phyloP scores from a whole-genome alignment of 2,888 invertebrate species.

The Sabatieria punctata region DNA sequence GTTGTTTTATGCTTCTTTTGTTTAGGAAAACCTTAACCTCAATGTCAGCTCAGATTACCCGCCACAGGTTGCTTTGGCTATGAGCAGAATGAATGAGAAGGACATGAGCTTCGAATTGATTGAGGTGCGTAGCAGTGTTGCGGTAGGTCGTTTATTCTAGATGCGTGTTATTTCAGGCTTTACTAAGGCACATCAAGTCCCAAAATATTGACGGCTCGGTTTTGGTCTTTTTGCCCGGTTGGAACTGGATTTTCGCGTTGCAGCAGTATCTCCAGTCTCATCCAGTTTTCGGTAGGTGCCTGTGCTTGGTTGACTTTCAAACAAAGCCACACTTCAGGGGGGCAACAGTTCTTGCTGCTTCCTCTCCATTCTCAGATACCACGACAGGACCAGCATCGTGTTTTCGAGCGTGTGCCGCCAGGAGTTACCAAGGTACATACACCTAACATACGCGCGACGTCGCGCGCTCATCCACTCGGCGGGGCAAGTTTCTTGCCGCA shows the following conservation, averaged over 20 bases:
- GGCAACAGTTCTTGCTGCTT: slow-evolving; percentile 52
- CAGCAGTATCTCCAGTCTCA: slow-evolving; percentile 65
- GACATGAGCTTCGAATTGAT: slow-evolving; percentile 83
- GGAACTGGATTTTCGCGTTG: slow-evolving; percentile 85
- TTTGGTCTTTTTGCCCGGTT: slow-evolving; percentile 80
- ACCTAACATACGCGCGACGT: too few relatives aligned
- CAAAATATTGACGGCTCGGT: slow-evolving; percentile 60
- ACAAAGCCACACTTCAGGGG: slow-evolving; percentile 33
- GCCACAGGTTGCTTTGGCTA: slow-evolving; percentile 38
- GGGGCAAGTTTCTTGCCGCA: too few relatives aligned
- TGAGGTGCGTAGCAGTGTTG: slow-evolving; percentile 48
- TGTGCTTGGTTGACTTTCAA: background rate
- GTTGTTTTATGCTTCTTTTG: too few relatives aligned
- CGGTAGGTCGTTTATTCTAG: too few relatives aligned
- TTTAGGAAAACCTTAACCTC: slow-evolving; percentile 10
- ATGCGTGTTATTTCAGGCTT: too few relatives aligned
- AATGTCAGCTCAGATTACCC: slow-evolving; percentile 6
- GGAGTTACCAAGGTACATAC: slow-evolving; percentile 58
- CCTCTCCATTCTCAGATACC: slow-evolving; percentile 96
- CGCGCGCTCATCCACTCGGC: too few relatives aligned
- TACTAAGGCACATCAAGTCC: slow-evolving; percentile 41
- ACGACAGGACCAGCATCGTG: slow-evolving; percentile 72
- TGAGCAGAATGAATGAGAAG: slow-evolving; percentile 65
- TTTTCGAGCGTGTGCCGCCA: slow-evolving; percentile 67
- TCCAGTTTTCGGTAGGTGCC: slow-evolving; percentile 47